These are phyloP conservation scores for Gobio gobio DNA, from an alignment of 2,113 vertebrate genomes.

Conservation along the genomic window DNA sequence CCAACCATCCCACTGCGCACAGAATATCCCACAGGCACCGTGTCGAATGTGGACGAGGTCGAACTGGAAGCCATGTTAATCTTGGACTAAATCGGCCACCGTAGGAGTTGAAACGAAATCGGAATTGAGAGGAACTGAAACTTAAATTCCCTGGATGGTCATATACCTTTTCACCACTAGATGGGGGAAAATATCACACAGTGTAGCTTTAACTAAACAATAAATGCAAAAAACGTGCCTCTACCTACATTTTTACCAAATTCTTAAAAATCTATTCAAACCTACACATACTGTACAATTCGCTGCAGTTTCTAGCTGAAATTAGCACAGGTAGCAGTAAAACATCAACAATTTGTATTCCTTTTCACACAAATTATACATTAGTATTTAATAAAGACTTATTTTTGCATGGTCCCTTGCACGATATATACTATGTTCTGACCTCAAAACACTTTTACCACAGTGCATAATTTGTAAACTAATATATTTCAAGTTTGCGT, in stretches of 20 bases:
- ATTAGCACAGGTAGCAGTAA: not conserved
- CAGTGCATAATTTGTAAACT: not conserved
- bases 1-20: too few species aligned
- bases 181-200: too few species aligned
- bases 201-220: conserved; percentile 7
- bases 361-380: not conserved
- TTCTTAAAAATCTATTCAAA: not conserved
- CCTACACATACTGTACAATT: not conserved
- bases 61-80: too few species aligned
- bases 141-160: too few species aligned
- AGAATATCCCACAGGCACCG: too few species aligned
- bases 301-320: not conserved
- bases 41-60: too few species aligned
- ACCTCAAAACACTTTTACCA: not conserved
- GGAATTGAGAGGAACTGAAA: too few species aligned
- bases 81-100: too few species aligned
- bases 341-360: not conserved
- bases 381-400: not conserved
- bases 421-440: not conserved
- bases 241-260: not conserved
- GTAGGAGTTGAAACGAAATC: too few species aligned
- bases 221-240: not conserved
- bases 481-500: not conserved
- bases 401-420: too few species aligned
- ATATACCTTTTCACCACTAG: too few species aligned